phyloP scores from a whole-genome alignment of 37 sponge, comb jelly and placozoan species.

The Oopsacas minuta region DNA sequence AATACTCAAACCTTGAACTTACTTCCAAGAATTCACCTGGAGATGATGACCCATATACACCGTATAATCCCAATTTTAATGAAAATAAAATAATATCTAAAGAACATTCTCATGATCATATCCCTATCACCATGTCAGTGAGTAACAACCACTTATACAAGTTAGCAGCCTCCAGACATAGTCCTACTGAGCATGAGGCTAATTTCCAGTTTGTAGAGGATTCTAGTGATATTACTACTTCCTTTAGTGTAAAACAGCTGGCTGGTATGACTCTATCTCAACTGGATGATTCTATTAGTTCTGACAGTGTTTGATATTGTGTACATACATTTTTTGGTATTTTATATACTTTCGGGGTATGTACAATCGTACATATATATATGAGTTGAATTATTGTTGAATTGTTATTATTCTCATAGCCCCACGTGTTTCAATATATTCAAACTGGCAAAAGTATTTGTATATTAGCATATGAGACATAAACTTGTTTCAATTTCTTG shows the following conservation, averaged over 20 bases:
- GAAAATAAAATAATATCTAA: not conserved
- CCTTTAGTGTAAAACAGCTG: not conserved
- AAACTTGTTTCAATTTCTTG: too few species aligned
- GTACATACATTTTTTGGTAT: too few species aligned
- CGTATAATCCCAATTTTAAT: not conserved
- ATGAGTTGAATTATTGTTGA: too few species aligned
- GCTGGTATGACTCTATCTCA: slow-evolving; percentile 2
- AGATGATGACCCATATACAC: not conserved
- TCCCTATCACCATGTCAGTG: not conserved
- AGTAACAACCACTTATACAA: not conserved
- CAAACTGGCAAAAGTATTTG: too few species aligned
- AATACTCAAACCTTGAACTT: too few species aligned
- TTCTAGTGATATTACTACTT: not conserved
- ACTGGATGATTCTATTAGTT: not conserved
- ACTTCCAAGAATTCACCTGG: too few species aligned
- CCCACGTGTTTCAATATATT: too few species aligned
- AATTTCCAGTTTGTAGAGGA: not conserved
- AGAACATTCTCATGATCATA: not conserved
- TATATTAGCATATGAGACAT: too few species aligned
- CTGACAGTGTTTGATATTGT: not conserved
- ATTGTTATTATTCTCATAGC: too few species aligned
- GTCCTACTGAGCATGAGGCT: not conserved
- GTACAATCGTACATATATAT: too few species aligned
- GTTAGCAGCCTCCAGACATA: not conserved
- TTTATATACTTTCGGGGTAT: too few species aligned